These are phyloP conservation scores for Drosophila tropicalis DNA, from an alignment of 1,140 invertebrate genomes.

Conservation along the genomic window DNA sequence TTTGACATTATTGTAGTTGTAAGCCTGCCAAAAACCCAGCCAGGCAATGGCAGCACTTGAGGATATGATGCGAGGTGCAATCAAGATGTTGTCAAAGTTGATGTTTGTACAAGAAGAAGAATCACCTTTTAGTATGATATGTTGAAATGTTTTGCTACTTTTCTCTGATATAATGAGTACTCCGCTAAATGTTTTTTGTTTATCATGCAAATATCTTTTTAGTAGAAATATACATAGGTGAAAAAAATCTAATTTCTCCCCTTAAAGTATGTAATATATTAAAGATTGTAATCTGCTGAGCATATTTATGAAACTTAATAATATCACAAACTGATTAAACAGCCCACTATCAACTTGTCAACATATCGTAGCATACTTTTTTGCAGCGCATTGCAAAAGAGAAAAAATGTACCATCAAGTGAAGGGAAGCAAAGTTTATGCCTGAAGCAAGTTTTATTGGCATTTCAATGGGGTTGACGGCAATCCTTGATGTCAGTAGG, in stretches of 20 bases:
- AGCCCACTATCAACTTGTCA: conserved; percentile 20
- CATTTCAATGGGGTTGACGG: conserved; percentile 76
- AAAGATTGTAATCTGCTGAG: too few species aligned
- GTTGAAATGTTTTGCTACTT: too few species aligned
- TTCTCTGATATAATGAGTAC: too few species aligned
- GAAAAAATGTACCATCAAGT: conserved; percentile 21
- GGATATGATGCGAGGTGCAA: conserved; percentile 1
- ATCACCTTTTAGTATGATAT: too few species aligned
- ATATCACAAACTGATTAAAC: not conserved
- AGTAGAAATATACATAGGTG: too few species aligned
- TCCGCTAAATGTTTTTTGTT: too few species aligned
- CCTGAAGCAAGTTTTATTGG: conserved; percentile 67
- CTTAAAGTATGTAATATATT: too few species aligned
- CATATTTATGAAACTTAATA: not conserved
- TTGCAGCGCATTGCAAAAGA: conserved; percentile 41
- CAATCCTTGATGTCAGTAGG: conserved; percentile 20
- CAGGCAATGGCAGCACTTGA: conserved; percentile 17
- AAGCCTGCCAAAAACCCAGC: conserved; percentile 50
- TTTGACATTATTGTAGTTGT: conserved; percentile 68
- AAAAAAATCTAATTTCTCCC: too few species aligned
- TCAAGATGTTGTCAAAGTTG: not conserved
- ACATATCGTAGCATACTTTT: conserved; percentile 54
- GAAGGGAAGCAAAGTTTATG: conserved; percentile 32
- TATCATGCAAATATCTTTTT: too few species aligned
- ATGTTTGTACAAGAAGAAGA: not conserved